Evolutionary conservation across 1,140 invertebrate species (phyloP), one percentile per base, ranked within the genome.

Genomic region (Leptinotarsa texana): DNA sequence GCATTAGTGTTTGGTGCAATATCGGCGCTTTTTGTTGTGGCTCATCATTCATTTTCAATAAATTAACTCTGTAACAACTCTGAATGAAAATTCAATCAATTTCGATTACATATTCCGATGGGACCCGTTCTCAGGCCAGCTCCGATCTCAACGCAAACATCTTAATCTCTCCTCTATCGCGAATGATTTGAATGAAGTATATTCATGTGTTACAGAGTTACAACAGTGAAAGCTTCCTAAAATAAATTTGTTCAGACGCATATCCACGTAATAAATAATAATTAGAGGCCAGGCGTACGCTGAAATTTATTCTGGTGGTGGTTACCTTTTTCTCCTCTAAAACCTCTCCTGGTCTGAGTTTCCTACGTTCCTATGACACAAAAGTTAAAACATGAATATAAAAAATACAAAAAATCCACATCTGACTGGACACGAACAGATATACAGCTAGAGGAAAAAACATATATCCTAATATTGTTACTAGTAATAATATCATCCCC

Each of bases 281-380:
- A 57, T 57, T 57, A 57, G 51, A 57, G 71, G 75, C 66, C 77
- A 80, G 80, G 80, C 80, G 77, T 77, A 77, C 75, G 75, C 65
- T 76, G 72, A 71, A 70, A 33, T 27, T 74, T 72, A 74, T 42
- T 74, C 63, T 63, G 66, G 69, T 67, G 87, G 93, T 96, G 87
- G 93, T 96, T 94, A 96, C 95, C 94, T 95, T 95, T 89, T 92
- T 93, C 84, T 96, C 94, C 88, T 96, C 94, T 85, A 94, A 85
- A 87, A 96, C 93, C 90, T 96, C 95, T 86, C 95, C 94, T 77
- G 95, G 95, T 83, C 95, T 94, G 88, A 96, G 92, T 92, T 95
- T 96, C 88, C 93, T 85, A 83, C 83, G 82, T 80, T 85, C 84
- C 84, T 85, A 82, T 73, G 78, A 81, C 74, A 83, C 74, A 82